Base-by-base conservation (phyloP, 2,797 vertebrate species). In the Enteromius thamalakanensis region DNA sequence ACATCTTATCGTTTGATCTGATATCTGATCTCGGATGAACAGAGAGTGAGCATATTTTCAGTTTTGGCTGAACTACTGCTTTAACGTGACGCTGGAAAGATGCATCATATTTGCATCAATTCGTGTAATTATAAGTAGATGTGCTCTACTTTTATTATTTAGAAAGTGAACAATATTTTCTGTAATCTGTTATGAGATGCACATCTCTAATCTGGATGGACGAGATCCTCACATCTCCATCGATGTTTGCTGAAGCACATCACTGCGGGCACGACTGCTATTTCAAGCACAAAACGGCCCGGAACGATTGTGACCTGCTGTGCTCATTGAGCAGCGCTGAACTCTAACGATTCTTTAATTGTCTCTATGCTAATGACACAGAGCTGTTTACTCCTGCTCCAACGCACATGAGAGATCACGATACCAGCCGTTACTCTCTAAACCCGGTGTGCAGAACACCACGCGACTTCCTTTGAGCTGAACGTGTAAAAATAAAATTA, bases 201-300 rank as follows among this genome's bases (percentile, higher is more conserved):
- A 6, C 49, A 34, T 51, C 51, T 53, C 51, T 53, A 8, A 4
- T 60, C 23, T 60, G 23, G 58, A 60, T 14, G 58, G 23, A 60
- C 4, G 4, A 12, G 40, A 69, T 70, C 68, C 21, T 70, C 64
- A 34, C 64, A 65, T 37, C 68, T 45, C 2, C 23, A 47, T 47
- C 58, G 60, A 23, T 51, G 62, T 79, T 34, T 15, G 12, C 19
- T 53, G 2, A 29, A 49, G 53, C 67, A 11, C 53, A 49, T 64
- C 74, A 51, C 37, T 74, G 51, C 70, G 75, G 49, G 49, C 17
- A 37, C 32, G 17, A 78, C 45, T 9, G 74, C 70, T 78, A 76
- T 85, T 70, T 85, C 77, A 81, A 85, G 82, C 85, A 70, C 68
- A 80, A 74, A 80, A 85, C 79, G 4, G 71, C 6, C 45, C 8